Conservation (phyloP, 2,113 vertebrate species). For the Megaleporinus macrocephalus region DNA sequence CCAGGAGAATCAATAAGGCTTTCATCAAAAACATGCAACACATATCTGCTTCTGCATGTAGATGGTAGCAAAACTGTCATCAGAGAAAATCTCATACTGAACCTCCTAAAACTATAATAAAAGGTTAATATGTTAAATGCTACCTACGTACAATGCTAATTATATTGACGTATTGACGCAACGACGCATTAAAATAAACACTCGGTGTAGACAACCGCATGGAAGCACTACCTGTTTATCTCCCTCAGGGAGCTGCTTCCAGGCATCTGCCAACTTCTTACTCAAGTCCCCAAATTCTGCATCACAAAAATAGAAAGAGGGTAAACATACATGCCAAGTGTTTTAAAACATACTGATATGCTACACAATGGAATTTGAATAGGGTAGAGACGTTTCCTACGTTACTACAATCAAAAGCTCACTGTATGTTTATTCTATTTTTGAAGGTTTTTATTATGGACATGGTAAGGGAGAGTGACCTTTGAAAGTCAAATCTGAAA, state of each 20-base stretch:
- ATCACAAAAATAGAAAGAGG: conserved; percentile 47
- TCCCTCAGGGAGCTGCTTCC: conserved; percentile 96
- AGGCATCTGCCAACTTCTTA: conserved; percentile 94
- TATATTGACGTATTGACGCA: too few relatives aligned
- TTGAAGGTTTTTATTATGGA: background rate
- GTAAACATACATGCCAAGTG: background rate
- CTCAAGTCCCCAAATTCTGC: conserved; percentile 96
- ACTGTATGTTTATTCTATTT: background rate
- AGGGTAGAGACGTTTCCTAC: background rate
- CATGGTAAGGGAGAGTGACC: background rate
- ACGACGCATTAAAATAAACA: too few relatives aligned
- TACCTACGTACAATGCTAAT: too few relatives aligned
- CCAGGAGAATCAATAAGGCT: background rate
- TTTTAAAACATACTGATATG: background rate
- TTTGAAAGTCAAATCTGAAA: background rate
- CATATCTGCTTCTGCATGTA: too few relatives aligned
- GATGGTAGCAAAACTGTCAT: too few relatives aligned
- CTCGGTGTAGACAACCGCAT: background rate
- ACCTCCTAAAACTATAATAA: background rate
- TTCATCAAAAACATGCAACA: too few relatives aligned
- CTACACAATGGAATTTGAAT: background rate
- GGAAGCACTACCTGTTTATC: conserved; percentile 87
- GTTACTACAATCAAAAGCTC: background rate
- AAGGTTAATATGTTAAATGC: background rate
- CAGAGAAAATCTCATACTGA: too few relatives aligned